phyloP scores from a whole-genome alignment of 2,113 vertebrate genomes.

The Myrmecophaga tridactyla region DNA sequence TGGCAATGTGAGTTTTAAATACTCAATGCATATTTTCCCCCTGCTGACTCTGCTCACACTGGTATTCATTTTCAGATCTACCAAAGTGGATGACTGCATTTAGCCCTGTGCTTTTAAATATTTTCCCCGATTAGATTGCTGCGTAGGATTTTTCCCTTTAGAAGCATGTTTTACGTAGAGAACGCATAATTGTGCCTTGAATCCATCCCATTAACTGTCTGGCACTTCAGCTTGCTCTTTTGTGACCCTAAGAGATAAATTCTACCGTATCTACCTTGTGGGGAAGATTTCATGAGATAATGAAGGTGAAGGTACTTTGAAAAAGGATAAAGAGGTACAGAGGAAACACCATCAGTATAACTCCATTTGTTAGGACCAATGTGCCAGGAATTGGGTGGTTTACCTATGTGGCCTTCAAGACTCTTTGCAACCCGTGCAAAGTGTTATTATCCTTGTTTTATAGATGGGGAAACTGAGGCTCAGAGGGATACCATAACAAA shows the following conservation, averaged over 20 bases:
- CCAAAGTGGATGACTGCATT: background rate
- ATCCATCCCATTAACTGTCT: constrained; percentile 69
- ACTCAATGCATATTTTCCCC: background rate
- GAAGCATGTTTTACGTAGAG: constrained; percentile 57
- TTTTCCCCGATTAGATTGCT: background rate
- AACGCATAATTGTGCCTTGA: constrained; percentile 54
- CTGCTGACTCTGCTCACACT: background rate
- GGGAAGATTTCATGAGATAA: constrained; percentile 53
- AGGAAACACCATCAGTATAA: background rate
- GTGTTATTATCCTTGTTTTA: background rate
- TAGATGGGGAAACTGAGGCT: constrained; percentile 30
- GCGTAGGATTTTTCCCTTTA: constrained; percentile 31
- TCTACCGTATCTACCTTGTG: constrained; percentile 31
- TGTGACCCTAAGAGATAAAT: constrained; percentile 67
- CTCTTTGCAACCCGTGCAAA: background rate
- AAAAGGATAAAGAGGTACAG: constrained; percentile 23
- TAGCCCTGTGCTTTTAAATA: background rate
- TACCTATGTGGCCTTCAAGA: background rate
- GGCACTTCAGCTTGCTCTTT: constrained; percentile 54
- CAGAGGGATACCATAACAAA: background rate
- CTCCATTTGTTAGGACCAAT: constrained; percentile 50
- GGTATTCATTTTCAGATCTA: background rate
- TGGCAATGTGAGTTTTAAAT: background rate
- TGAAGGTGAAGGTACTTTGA: constrained; percentile 41
- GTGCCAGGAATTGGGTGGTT: constrained; percentile 22